Evolutionary conservation across 2,797 vertebrate species (phyloP).

Genomic region (Typhlichthys subterraneus): DNA sequence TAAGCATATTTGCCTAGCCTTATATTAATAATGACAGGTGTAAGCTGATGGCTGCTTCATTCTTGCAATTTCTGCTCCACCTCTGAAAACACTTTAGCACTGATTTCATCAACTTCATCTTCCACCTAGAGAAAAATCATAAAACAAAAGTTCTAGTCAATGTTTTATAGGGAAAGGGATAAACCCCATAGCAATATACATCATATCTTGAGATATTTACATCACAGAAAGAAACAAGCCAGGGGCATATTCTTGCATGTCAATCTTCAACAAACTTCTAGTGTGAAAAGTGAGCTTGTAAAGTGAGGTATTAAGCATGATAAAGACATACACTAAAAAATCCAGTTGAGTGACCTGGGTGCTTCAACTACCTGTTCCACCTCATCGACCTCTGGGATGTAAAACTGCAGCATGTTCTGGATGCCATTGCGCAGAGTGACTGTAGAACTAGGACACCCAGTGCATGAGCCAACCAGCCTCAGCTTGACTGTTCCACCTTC

Average conservation of each 20-base stretch:
- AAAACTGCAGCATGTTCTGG: slow-evolving; percentile 87
- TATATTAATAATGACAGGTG: not conserved
- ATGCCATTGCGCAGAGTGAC: slow-evolving; percentile 82
- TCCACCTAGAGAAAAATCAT: slow-evolving; percentile 65
- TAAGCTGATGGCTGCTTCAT: slow-evolving; percentile 21
- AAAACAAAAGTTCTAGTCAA: not conserved
- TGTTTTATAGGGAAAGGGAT: too few relatives aligned
- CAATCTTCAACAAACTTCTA: too few relatives aligned
- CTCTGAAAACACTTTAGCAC: slow-evolving; percentile 76
- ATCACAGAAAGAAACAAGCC: too few relatives aligned
- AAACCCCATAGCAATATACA: too few relatives aligned
- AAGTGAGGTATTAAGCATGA: too few relatives aligned
- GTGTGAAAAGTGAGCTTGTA: too few relatives aligned
- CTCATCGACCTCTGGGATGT: slow-evolving; percentile 80
- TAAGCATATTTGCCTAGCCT: slow-evolving; percentile 3
- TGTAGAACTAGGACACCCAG: slow-evolving; percentile 82
- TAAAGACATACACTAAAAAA: too few relatives aligned
- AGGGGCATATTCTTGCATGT: too few relatives aligned
- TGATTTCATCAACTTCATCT: slow-evolving; percentile 83
- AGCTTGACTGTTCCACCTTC: slow-evolving; percentile 79
- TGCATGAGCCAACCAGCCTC: slow-evolving; percentile 83
- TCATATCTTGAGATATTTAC: too few relatives aligned
- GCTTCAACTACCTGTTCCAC: slow-evolving; percentile 78
- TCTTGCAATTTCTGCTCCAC: slow-evolving; percentile 78
- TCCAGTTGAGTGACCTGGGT: too few relatives aligned